Base-by-base conservation (phyloP, 2,888 invertebrate genomes). In the Xylota sylvarum region DNA sequence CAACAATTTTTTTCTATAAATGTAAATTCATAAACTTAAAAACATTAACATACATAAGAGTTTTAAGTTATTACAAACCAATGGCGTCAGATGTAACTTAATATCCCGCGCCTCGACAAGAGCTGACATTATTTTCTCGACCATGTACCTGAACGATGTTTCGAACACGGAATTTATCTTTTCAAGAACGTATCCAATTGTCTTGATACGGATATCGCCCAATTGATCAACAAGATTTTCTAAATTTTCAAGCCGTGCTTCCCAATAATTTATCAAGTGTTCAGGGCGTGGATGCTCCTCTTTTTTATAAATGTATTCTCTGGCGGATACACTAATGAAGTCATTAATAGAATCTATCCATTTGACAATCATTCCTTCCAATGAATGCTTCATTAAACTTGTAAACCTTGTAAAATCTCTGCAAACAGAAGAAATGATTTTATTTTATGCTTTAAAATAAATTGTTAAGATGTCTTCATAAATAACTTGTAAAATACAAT, bases 211-310 rank as follows among this genome's bases (percentile, higher is more conserved):
- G 7, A 95, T 95, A 90, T 97, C 96, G n/a, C 95, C 94, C 88
- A 98, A 93, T 91, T 98, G 98, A 43, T 96, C 95, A 90, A 97
- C 97, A 76, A 98, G 96, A 48, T 96, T 96, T 90, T 97, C 97
- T 7, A 98, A 93, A 91, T 98, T 98, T 86, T 95, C 95, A 12
- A 96, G 93, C 17, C 97, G 95, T 52, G 94, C 94, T 69, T 94
- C 93, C 96, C 98, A 98, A 92, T 97, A 98, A 0, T 95, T 94
- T 35, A 97, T 93, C 90, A 98, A 97, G 88, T 94, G 91, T 67
- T 91, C 92, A 0, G 97, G 97, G 1, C 95, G 92, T 0, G 97
- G 97, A 91, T 96, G 94, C 77, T 94, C 94, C 2, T 95, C 95
- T 69, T 95, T 94, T 84, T 96, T 95, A 4, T 95, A 95, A 90